Conservation (phyloP, 1,140 invertebrate genomes). For the Penaeus vannamei region DNA sequence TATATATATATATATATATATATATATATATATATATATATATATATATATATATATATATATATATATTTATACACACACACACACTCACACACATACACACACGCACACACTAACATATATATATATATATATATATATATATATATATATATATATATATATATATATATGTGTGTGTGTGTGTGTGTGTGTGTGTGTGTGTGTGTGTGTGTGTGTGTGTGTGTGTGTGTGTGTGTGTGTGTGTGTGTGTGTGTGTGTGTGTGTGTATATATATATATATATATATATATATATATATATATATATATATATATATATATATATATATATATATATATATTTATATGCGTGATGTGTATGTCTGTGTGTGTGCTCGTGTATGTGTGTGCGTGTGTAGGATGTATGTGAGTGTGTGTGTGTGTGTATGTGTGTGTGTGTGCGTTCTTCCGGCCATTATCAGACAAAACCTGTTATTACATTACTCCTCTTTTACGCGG, state of each 20-base stretch:
- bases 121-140: constrained; percentile 18
- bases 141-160: constrained; percentile 12
- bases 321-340: background rate
- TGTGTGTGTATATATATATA: constrained; percentile 31
- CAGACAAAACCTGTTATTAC: too few relatives aligned
- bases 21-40: background rate
- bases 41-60: background rate
- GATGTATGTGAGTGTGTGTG: too few relatives aligned
- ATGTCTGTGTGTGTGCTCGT: too few relatives aligned
- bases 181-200: background rate
- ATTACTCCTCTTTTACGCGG: too few relatives aligned
- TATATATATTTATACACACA: too few relatives aligned
- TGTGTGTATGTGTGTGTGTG: too few relatives aligned
- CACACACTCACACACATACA: too few relatives aligned
- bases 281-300: constrained; percentile 40
- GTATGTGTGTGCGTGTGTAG: too few relatives aligned
- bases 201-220: background rate
- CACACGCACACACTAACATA: background rate
- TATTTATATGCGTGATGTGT: too few relatives aligned
- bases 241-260: constrained; percentile 6
- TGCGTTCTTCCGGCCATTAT: too few relatives aligned
- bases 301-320: constrained; percentile 40
- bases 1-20: background rate
- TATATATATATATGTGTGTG: background rate
- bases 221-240: constrained; percentile 6